phyloP scores from a whole-genome alignment of 2,113 vertebrate species.

The Lophius piscatorius region DNA sequence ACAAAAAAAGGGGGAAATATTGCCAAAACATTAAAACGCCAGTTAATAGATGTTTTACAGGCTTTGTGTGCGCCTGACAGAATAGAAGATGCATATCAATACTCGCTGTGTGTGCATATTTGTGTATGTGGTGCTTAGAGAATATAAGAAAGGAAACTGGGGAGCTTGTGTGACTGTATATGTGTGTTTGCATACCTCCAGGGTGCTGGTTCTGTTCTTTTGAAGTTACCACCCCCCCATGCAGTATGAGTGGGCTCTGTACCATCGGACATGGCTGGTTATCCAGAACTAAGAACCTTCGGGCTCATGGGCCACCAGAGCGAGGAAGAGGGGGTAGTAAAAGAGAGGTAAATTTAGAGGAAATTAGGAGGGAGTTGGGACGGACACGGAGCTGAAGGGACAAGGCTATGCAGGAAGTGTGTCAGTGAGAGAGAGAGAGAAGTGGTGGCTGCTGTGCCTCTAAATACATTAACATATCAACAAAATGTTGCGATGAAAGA shows the following conservation, averaged over 20 bases:
- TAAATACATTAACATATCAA: slow-evolving; percentile 1
- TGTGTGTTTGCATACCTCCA: slow-evolving; percentile 65
- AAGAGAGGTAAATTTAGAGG: slow-evolving; percentile 32
- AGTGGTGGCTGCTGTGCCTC: too few relatives aligned
- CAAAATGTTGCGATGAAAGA: slow-evolving; percentile 20
- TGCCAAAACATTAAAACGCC: slow-evolving; percentile 61
- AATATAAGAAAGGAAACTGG: slow-evolving; percentile 20
- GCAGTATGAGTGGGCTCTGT: slow-evolving; percentile 69
- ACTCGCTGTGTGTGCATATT: slow-evolving; percentile 14
- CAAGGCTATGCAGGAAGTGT: slow-evolving; percentile 7
- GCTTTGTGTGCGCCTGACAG: slow-evolving; percentile 31
- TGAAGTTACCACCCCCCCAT: slow-evolving; percentile 71
- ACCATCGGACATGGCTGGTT: slow-evolving; percentile 74
- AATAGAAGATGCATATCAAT: slow-evolving; percentile 19
- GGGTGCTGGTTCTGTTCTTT: slow-evolving; percentile 64
- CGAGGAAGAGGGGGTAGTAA: background rate
- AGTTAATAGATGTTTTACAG: slow-evolving; percentile 69
- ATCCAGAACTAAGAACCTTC: slow-evolving; percentile 67
- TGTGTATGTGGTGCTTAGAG: slow-evolving; percentile 12
- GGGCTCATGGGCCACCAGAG: slow-evolving; percentile 64
- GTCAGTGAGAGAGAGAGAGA: background rate
- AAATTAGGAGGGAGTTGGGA: slow-evolving; percentile 55
- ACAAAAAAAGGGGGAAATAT: slow-evolving; percentile 44
- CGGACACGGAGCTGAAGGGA: slow-evolving; percentile 36
- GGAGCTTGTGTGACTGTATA: slow-evolving; percentile 12